Conservation (phyloP, 2,797 vertebrate genomes). For the Threskiornis aethiopicus region DNA sequence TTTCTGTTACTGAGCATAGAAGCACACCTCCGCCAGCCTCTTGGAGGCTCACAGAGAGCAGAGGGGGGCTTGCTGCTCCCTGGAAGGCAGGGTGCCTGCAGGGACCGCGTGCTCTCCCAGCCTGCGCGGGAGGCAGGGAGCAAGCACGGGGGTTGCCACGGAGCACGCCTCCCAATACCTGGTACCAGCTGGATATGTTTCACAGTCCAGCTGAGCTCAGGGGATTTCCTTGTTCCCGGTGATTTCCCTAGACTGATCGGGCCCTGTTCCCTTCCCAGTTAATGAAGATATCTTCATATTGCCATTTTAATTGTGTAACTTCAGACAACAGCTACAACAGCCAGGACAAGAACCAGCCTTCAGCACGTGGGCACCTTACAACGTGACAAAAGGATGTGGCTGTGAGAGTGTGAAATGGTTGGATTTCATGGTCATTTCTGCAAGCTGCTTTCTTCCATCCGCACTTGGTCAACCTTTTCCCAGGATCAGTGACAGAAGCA, state of each 20-base stretch:
- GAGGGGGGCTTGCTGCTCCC: not conserved
- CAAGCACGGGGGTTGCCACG: not conserved
- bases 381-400: not conserved
- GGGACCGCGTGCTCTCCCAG: not conserved
- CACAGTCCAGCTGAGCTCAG: not conserved
- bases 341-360: not conserved
- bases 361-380: not conserved
- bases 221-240: not conserved
- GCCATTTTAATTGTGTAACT: not conserved
- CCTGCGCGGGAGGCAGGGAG: not conserved
- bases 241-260: not conserved
- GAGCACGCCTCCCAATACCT: not conserved
- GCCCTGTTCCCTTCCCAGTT: not conserved
- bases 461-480: not conserved
- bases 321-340: not conserved
- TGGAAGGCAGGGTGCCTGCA: not conserved
- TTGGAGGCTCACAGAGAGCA: not conserved
- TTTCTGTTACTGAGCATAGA: not conserved
- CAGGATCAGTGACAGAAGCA: not conserved
- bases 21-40: not conserved
- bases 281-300: not conserved
- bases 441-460: not conserved
- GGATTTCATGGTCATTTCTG: not conserved
- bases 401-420: not conserved
- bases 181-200: not conserved